Conservation (phyloP, 2,888 invertebrate species). For the Drosophila ochracea region DNA sequence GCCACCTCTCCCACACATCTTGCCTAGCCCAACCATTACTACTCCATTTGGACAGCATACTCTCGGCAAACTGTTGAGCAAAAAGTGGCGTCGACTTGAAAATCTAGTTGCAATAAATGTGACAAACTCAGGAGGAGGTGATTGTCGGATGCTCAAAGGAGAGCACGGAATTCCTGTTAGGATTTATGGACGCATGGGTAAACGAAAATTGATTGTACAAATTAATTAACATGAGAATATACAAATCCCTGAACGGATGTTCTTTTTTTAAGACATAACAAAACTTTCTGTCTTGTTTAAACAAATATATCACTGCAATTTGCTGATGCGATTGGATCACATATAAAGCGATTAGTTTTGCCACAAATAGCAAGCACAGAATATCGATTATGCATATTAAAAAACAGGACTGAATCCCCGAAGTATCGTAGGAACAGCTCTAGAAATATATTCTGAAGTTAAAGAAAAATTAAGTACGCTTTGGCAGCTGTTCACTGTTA, state of each 20-base stretch:
- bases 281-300: not conserved
- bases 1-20: not conserved
- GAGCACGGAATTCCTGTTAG: not conserved
- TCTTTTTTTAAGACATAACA: too few species aligned
- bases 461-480: not conserved
- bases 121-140: constrained; percentile 42
- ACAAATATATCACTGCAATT: not conserved
- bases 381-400: not conserved
- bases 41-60: not conserved
- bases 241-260: not conserved
- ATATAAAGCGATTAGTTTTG: not conserved
- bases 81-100: constrained; percentile 39
- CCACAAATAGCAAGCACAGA: not conserved
- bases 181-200: not conserved
- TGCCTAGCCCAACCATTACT: not conserved
- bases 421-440: not conserved
- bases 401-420: not conserved
- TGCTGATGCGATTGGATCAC: not conserved
- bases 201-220: not conserved
- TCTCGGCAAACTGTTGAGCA: constrained; percentile 38
- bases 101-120: constrained; percentile 68
- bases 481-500: not conserved
- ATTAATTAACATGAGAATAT: not conserved
- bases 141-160: not conserved
- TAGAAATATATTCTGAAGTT: not conserved